Percentiles rank a stretch among this genome's conserved stretches.
Conservation (phyloP, 2,888 invertebrate genomes). For the Agrilus biguttatus region DNA sequence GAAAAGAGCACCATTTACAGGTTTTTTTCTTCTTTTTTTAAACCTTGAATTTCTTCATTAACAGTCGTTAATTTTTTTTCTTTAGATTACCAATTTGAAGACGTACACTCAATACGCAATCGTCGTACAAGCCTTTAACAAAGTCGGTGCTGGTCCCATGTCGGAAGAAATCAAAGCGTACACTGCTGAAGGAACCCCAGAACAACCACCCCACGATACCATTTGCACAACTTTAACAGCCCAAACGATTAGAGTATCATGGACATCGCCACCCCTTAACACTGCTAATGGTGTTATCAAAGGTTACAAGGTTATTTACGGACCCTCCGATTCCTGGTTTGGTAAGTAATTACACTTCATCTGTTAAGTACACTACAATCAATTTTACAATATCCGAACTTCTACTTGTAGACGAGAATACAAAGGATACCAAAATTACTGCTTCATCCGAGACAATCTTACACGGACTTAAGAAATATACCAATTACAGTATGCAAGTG, state of each 20-base stretch:
- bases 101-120: slow-evolving; percentile 94
- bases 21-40: slow-evolving; percentile 9
- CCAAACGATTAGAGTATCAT: slow-evolving; percentile 85
- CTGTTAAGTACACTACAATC: background rate
- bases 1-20: slow-evolving; percentile 73
- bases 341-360: slow-evolving; percentile 42
- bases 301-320: slow-evolving; percentile 88
- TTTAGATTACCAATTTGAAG: slow-evolving; percentile 30
- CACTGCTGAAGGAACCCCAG: slow-evolving; percentile 88
- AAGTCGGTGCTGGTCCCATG: slow-evolving; percentile 83
- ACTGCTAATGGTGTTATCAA: slow-evolving; percentile 91
- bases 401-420: slow-evolving; percentile 57
- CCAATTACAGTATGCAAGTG: slow-evolving; percentile 95
- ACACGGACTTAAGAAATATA: slow-evolving; percentile 87
- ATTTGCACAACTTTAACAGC: slow-evolving; percentile 87
- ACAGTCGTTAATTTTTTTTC: slow-evolving; percentile 1
- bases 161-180: slow-evolving; percentile 80
- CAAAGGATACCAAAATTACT: slow-evolving; percentile 81
- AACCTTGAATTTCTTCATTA: background rate
- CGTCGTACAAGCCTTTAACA: slow-evolving; percentile 89
- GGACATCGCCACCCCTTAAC: slow-evolving; percentile 85
- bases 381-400: background rate
- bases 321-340: slow-evolving; percentile 84
- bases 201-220: slow-evolving; percentile 83
- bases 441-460: slow-evolving; percentile 85